Base-by-base conservation (phyloP, 2,888 invertebrate genomes). In the Nomada flava region DNA sequence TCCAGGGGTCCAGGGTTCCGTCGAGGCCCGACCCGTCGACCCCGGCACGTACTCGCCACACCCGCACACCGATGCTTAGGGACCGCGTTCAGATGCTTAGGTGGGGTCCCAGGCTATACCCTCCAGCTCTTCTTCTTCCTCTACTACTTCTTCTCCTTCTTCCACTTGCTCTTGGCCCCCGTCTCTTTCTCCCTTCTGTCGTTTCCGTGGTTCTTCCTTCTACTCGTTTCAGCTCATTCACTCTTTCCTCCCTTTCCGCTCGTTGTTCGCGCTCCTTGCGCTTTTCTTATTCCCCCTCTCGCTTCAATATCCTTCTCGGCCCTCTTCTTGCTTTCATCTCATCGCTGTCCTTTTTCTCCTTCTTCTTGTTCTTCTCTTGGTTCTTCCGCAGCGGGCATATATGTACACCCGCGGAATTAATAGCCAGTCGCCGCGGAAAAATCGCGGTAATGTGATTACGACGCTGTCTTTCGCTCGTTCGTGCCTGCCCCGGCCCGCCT, bases 1-100 rank as follows among this genome's bases (percentile, higher is more conserved):
- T 88, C 86, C 86, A 85, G 82, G 80, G 89, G 86, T 88, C 81
- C 83, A 79, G 79, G 89, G 91, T 91, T 91, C 91, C 86, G 88
- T 88, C 90, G 90, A 87, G 91, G 89, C 90, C 89, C 92, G 93
- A 93, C 93, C 93, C 88, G 89, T 87, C 91, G 93, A 93, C 93
- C 93, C 91, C 92, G 91, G 93, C 93, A 93, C 93, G 93, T 93
- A 93, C 93, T 93, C 91, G 93, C 93, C 93, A 93, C 93, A 93
- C 93, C 93, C 93, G 93, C 93, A 90, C 92, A 92, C 89, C 88
- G 90, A 91, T 91, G 90, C 91, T 89, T 89, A 90, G 90, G 86
- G 90, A 85, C 89, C 89, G 89, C 86, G 89, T 89, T 89, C 84
- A 86, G 89, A 89, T 90, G 90, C 91, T 91, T 91, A 91, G 92